Percentiles rank a stretch among this genome's conserved stretches.
Evolutionary conservation across 1,140 invertebrate species (phyloP).

Genomic region (Helicoverpa armigera): DNA sequence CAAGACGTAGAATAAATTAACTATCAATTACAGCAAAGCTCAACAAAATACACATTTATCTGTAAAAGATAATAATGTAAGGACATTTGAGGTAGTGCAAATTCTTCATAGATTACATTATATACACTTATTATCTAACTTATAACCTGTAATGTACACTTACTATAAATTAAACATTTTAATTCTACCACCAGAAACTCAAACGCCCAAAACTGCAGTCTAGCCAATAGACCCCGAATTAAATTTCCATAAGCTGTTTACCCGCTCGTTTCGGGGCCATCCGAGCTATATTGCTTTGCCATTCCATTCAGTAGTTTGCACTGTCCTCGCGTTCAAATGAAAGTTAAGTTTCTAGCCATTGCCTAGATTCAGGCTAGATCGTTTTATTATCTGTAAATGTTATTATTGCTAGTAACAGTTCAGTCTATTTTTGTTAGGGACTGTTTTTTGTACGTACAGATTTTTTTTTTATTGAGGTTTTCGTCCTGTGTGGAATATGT

Average conservation of each 20-base stretch:
- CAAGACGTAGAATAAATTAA: no score
- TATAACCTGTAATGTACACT: no score
- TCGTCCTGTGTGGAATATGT: background rate
- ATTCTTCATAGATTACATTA: no score
- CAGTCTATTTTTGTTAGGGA: background rate
- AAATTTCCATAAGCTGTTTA: background rate
- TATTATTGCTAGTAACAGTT: constrained; percentile 16
- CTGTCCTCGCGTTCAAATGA: constrained; percentile 29
- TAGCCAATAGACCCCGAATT: background rate
- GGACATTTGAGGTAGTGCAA: no score
- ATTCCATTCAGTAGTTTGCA: constrained; percentile 41
- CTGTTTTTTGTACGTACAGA: background rate
- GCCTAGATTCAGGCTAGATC: background rate
- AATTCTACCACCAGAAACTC: no score
- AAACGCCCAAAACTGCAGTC: background rate
- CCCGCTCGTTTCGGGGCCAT: constrained; percentile 27
- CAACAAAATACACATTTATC: no score
- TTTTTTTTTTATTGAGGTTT: background rate
- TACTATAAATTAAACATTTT: no score
- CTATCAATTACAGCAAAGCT: no score
- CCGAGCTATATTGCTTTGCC: constrained; percentile 36
- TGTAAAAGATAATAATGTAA: no score
- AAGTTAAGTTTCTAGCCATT: constrained; percentile 38
- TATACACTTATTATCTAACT: no score
- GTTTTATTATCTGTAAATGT: background rate